Conservation (phyloP, 2,797 vertebrate species). For the Fistularia tabacaria region DNA sequence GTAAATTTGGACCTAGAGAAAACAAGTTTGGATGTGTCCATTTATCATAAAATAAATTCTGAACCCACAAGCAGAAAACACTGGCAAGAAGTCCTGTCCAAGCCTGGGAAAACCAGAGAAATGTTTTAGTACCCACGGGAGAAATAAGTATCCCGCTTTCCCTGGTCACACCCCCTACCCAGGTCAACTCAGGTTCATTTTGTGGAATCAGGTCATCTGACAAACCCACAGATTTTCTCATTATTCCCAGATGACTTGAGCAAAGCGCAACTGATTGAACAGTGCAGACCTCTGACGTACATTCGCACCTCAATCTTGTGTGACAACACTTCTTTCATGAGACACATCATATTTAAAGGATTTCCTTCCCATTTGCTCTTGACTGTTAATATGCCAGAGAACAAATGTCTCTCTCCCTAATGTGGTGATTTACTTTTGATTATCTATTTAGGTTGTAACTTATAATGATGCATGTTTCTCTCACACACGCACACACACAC, state of each 20-base stretch:
- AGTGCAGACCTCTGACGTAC: conserved; percentile 1
- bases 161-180: not conserved
- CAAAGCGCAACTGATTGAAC: conserved; percentile 20
- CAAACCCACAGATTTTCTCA: conserved; percentile 20
- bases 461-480: conserved; percentile 32
- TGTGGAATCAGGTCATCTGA: conserved; percentile 32
- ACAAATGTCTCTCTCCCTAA: conserved; percentile 5
- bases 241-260: conserved; percentile 15
- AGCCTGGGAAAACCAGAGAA: conserved; percentile 56
- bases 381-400: too few relatives aligned
- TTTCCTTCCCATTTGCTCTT: too few relatives aligned
- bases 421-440: conserved; percentile 33
- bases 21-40: not conserved
- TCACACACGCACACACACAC: conserved; percentile 6
- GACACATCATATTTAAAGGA: too few relatives aligned
- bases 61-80: conserved; percentile 1
- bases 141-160: not conserved
- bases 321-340: not conserved
- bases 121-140: conserved; percentile 35
- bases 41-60: not conserved
- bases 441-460: conserved; percentile 42
- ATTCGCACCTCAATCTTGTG: conserved; percentile 4
- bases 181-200: conserved; percentile 25
- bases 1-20: too few relatives aligned
- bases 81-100: conserved; percentile 3